These are phyloP conservation scores for Prionailurus bengalensis DNA, from an alignment of 2,113 vertebrate species.

Conservation along the genomic window DNA sequence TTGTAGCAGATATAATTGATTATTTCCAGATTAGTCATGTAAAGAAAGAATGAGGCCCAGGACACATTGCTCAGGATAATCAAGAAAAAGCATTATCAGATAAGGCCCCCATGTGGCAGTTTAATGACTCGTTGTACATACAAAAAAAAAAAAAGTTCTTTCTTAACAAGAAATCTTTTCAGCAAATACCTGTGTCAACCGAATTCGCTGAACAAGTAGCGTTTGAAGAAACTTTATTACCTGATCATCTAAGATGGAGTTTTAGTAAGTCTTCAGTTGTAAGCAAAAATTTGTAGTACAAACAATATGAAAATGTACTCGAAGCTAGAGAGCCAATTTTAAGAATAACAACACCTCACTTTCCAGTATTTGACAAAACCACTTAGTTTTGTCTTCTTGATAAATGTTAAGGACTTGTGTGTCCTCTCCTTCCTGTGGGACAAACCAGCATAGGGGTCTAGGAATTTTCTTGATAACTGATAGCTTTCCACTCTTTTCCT, in stretches of 20 bases:
- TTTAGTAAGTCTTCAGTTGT: constrained; percentile 32
- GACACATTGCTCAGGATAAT: neutral
- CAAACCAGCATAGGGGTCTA: neutral
- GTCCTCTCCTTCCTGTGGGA: neutral
- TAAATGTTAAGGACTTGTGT: neutral
- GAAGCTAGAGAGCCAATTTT: neutral
- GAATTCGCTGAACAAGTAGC: neutral
- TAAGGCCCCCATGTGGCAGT: constrained; percentile 65
- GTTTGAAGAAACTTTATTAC: constrained; percentile 5
- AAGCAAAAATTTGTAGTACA: neutral
- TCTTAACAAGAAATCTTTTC: constrained; percentile 30
- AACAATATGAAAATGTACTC: neutral
- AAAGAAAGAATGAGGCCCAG: constrained; percentile 17
- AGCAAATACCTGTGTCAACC: neutral
- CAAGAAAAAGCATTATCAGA: constrained; percentile 35
- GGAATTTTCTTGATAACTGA: constrained; percentile 9
- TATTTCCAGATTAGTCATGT: constrained; percentile 12
- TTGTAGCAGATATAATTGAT: neutral
- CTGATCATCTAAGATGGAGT: neutral
- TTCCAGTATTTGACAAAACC: neutral
- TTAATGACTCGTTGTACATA: neutral
- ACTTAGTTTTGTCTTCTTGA: neutral
- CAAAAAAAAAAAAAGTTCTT: neutral
- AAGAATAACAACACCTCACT: neutral
- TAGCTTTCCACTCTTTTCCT: neutral